These are phyloP conservation scores for Therioaphis trifolii DNA, from an alignment of 2,888 invertebrate species.

Conservation along the genomic window DNA sequence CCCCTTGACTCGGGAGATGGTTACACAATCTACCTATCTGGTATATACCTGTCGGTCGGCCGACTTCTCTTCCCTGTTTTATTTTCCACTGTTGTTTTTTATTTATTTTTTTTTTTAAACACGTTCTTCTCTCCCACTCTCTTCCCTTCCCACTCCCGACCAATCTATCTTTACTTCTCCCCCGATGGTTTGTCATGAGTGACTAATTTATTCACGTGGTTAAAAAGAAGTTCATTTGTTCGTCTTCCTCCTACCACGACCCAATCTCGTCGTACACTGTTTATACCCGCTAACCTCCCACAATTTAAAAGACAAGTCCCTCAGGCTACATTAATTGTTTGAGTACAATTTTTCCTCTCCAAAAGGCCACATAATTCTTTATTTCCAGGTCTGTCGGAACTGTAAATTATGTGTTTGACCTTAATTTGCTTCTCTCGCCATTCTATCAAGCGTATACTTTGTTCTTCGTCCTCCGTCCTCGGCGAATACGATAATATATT, in stretches of 20 bases:
- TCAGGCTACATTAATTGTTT: conserved; percentile 61
- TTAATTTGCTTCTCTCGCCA: neutral
- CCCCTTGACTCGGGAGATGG: conserved; percentile 37
- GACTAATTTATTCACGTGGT: conserved; percentile 60
- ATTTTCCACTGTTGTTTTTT: neutral
- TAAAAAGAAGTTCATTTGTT: conserved; percentile 60
- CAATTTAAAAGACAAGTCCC: conserved; percentile 60
- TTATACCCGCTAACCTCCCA: conserved; percentile 36
- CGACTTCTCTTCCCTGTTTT: conserved; percentile 17
- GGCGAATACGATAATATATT: no score
- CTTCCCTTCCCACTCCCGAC: no score
- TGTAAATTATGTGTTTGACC: conserved; percentile 49
- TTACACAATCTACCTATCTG: conserved; percentile 55
- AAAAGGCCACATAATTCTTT: conserved; percentile 57
- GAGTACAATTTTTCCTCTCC: conserved; percentile 26
- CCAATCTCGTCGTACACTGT: neutral
- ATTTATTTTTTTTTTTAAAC: conserved; percentile 17
- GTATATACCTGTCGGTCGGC: conserved; percentile 49
- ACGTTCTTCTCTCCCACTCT: neutral
- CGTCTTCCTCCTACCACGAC: conserved; percentile 4
- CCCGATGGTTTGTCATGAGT: conserved; percentile 33
- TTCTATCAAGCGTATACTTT: neutral
- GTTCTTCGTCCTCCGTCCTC: neutral
- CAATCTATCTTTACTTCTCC: no score
- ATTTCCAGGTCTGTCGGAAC: conserved; percentile 40